phyloP scores from a whole-genome alignment of 2,797 vertebrate genomes.

The Sebastes matsubarae region DNA sequence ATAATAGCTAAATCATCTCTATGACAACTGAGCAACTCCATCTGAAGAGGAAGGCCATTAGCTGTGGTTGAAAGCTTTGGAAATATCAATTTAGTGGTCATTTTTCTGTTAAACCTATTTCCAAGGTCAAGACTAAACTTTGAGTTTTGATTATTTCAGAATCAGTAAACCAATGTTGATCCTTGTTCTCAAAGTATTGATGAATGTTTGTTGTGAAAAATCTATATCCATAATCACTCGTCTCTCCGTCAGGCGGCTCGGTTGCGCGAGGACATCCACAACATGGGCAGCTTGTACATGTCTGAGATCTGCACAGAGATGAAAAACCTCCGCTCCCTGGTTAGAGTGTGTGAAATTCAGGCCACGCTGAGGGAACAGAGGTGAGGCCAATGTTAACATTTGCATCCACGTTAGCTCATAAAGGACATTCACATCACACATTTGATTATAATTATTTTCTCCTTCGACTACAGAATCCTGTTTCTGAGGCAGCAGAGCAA shows the following conservation, averaged over 20 bases:
- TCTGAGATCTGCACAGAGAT: slow-evolving; percentile 99
- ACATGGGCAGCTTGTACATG: slow-evolving; percentile 98
- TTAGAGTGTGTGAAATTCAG: slow-evolving; percentile 99
- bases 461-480: slow-evolving; percentile 87
- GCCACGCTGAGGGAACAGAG: slow-evolving; percentile 99
- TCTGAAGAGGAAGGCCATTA: background rate
- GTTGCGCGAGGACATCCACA: slow-evolving; percentile 96
- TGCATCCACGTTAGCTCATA: background rate
- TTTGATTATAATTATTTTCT: background rate
- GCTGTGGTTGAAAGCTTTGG: background rate
- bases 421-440: background rate
- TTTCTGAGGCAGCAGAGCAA: slow-evolving; percentile 99
- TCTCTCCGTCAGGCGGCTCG: slow-evolving; percentile 87
- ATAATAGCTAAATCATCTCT: background rate
- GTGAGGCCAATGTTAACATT: slow-evolving; percentile 70
- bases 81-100: background rate
- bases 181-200: background rate
- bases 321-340: slow-evolving; percentile 99
- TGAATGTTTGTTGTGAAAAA: background rate
- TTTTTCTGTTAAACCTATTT: background rate
- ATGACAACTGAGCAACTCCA: background rate
- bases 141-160: background rate
- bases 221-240: rapidly evolving
- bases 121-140: background rate
- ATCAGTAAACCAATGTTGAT: background rate